These are phyloP conservation scores for Formica aserva DNA, from an alignment of 2,888 invertebrate species.

Conservation along the genomic window DNA sequence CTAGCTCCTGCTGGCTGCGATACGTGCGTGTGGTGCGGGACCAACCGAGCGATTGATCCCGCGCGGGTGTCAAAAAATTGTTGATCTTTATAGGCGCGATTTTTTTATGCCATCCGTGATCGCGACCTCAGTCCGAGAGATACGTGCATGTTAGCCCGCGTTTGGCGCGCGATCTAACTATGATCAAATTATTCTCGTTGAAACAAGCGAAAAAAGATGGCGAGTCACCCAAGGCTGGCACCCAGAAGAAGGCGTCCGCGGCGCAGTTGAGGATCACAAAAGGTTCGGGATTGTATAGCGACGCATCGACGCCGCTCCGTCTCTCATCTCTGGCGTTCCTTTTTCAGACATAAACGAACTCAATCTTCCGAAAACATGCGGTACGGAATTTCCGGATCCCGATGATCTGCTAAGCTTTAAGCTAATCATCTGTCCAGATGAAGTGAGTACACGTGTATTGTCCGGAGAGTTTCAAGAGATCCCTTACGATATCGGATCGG, in stretches of 20 bases:
- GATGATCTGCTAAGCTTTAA: constrained; percentile 98
- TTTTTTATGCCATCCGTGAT: constrained; percentile 71
- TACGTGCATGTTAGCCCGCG: constrained; percentile 64
- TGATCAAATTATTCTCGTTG: constrained; percentile 99
- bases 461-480: not conserved
- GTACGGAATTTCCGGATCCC: constrained; percentile 97
- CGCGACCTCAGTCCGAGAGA: constrained; percentile 54
- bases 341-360: constrained; percentile 97
- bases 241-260: constrained; percentile 97
- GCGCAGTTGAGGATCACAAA: constrained; percentile 99
- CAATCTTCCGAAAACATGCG: constrained; percentile 98
- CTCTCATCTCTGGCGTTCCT: constrained; percentile 15
- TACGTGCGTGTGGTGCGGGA: constrained; percentile 65
- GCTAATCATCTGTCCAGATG: constrained; percentile 98
- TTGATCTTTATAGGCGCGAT: constrained; percentile 32
- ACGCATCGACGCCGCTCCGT: not conserved
- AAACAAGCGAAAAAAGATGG: constrained; percentile 99
- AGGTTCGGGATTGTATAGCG: constrained; percentile 88
- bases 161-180: constrained; percentile 85
- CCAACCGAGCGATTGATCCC: constrained; percentile 62
- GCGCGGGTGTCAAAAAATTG: constrained; percentile 58
- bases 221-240: constrained; percentile 92
- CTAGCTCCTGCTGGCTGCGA: constrained; percentile 60
- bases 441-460: constrained; percentile 87
- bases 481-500: not conserved